Conservation (phyloP, 2,888 invertebrate species). For the Diabrotica balteata region DNA sequence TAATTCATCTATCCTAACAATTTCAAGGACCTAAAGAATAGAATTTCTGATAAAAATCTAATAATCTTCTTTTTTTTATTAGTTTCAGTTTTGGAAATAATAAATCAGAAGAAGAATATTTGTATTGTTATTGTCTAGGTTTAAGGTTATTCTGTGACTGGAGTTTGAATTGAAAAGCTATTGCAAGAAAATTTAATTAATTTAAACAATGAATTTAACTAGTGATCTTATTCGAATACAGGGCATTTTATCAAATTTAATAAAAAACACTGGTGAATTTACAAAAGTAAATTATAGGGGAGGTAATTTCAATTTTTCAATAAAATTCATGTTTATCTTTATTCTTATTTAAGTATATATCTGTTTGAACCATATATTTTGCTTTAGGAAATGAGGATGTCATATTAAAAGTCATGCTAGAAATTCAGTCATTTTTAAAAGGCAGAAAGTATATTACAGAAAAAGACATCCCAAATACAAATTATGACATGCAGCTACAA, state of each 20-base stretch:
- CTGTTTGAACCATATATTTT: not conserved
- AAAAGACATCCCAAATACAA: constrained; percentile 30
- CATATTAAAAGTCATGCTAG: constrained; percentile 40
- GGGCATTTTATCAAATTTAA: constrained; percentile 47
- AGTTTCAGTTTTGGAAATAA: too few species aligned
- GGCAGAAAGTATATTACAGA: constrained; percentile 43
- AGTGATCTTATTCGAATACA: constrained; percentile 51
- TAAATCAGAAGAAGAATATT: too few species aligned
- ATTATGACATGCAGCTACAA: constrained; percentile 43
- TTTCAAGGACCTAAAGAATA: too few species aligned
- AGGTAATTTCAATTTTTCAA: constrained; percentile 42
- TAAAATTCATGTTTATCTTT: not conserved
- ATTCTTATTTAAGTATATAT: not conserved
- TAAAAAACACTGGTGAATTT: constrained; percentile 48
- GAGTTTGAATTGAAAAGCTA: too few species aligned
- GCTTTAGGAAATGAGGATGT: constrained; percentile 50
- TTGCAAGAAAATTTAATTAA: not conserved
- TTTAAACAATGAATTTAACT: constrained; percentile 50
- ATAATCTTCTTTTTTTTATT: too few species aligned
- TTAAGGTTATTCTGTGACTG: too few species aligned
- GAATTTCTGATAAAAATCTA: too few species aligned
- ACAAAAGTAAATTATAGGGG: constrained; percentile 51
- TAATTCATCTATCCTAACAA: too few species aligned
- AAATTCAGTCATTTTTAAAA: constrained; percentile 41
- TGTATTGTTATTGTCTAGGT: too few species aligned